Base-by-base conservation (phyloP, 2,797 vertebrate genomes). In the Carduelis carduelis region DNA sequence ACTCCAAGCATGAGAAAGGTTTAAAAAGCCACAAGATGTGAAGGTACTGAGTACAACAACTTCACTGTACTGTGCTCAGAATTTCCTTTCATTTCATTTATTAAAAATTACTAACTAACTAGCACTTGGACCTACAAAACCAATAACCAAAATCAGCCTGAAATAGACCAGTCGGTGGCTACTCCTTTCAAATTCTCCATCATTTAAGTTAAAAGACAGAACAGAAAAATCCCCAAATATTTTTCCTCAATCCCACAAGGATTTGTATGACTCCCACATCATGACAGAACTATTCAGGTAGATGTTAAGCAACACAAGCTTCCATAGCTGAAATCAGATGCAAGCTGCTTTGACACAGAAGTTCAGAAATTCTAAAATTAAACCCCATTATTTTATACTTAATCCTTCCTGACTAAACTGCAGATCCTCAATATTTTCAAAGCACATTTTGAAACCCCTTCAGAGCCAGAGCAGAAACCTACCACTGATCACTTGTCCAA, bases 401-500 rank as follows among this genome's bases (percentile, higher is more conserved):
- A 26, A 0, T 28, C 26, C 44, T 49, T 86, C 41, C 72, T 39
- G 28, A 70, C 24, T 72, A 35, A 85, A 86, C 63, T 7, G 56
- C 1, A 11, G 9, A 43, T 39, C 20, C 37, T 74, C 35, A 5
- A 1, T n/a, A 50, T 41, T 79, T 93, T 64, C n/a, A 37, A 46
- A 64, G 47, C n/a, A 65, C 23, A 6, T 41, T 66, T 32, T 43
- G 56, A 90, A 90, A 78, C 2, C 8, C 14, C 5, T 50, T 43
- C 63, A 76, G 79, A 85, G 74, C 6, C 61, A 78, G 59, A 59
- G 57, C 8, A 89, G 86, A 49, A 77, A 98, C 99, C 95, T 97
- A 99, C 99, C 99, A 63, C 99, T 99, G 97, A 99, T 99, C 89
- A 99, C 99, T 98, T 99, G 99, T 89, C 99, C 99, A 85, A 99